Evolutionary conservation across 2,797 vertebrate species (phyloP), one percentile per base, ranked within the genome.

Genomic region (Cossypha heuglini): DNA sequence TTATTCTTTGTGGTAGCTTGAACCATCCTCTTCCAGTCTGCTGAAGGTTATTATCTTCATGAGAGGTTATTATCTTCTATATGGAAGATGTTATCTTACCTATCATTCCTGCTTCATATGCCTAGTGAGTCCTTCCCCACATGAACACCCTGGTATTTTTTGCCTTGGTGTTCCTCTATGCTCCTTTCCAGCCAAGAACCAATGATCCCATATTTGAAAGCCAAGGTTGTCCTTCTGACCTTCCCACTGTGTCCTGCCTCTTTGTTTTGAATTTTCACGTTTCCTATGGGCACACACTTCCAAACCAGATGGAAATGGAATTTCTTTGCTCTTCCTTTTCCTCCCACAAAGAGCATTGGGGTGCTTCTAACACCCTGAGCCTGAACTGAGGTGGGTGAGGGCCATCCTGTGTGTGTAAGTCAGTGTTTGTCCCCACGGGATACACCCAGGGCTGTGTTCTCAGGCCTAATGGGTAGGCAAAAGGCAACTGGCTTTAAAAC

Each of bases 401-500:
- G 38, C 3, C 15, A 52, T 63, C 10, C 64, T 46, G 26, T 0
- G 0, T 24, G 28, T 25, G 7, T 24, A 62, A 10, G 24, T 38
- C 33, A 12, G 14, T 15, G 45, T 84, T 88, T 79, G 35, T 59
- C 28, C 78, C 61, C 35, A 6, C 13, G 21, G 72, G 78, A 43
- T n/a, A 28, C 8, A 5, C 25, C 45, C 25, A 5, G 57, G 31
- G 20, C 63, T 89, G n/a, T 76, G 31, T 35, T 26, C 57, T 71
- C 28, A 18, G 71, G 57, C 46, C 63, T 63, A 12, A 19, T 2
- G 28, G 42, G 72, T 69, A 66, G 78, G 78, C 57, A 68, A 95
- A 94, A 93, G 68, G 87, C 68, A 91, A 75, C 49, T 64, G 22
- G 49, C 67, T 86, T 83, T 42, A 77, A 90, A 94, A 67, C n/a